Evolutionary conservation across 2,888 invertebrate genomes (phyloP), one percentile per base, ranked within the genome.

Genomic region (Cantharis rufa): DNA sequence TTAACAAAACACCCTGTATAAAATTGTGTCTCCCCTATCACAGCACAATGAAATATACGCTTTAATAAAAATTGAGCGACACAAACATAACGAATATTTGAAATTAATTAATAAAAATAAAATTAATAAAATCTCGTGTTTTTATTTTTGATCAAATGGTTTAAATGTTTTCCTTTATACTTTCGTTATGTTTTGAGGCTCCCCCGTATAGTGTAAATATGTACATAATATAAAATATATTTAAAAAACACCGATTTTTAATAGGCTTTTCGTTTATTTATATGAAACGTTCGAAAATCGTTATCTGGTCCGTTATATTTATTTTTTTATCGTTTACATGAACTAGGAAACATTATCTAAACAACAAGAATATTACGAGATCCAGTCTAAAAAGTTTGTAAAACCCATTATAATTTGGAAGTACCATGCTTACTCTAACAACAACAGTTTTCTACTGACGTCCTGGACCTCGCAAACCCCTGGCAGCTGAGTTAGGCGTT

Each of bases 21-120:
- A 74, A 76, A 74, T 69, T 75, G 64, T 70, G 71, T 70, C 71
- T 21, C 72, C 68, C 61, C 69, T 77, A 77, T 77, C 77, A 77
- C 77, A 77, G 77, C 63, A 64, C 71, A 77, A 77, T 71, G 74
- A 74, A 74, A 74, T 74, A 77, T 69, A 13, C 48, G 48, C n/a
- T 32, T 48, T 48, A n/a, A 48, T n/a, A 48, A 48, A 48, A 48
- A 48, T 48, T 2, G n/a, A 48, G 48, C 48, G 48, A 48, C n/a
- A 48, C n/a, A 48, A 48, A 48, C 48, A 48, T 48, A 48, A 48
- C 48, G n/a, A n/a, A 32, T 13, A 32, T 11, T 11, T 3, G 2
- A 11, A 28, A 28, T 28, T 32, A 32, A 32, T 32, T 32, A n/a
- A n/a, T n/a, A n/a, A n/a, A n/a, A n/a, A n/a, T n/a, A n/a, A n/a